A percentile compares a stretch with the other conserved stretches of the same genome.
phyloP scores from a whole-genome alignment of 2,113 vertebrate species.

The Dolichallabes microphthalmus region DNA sequence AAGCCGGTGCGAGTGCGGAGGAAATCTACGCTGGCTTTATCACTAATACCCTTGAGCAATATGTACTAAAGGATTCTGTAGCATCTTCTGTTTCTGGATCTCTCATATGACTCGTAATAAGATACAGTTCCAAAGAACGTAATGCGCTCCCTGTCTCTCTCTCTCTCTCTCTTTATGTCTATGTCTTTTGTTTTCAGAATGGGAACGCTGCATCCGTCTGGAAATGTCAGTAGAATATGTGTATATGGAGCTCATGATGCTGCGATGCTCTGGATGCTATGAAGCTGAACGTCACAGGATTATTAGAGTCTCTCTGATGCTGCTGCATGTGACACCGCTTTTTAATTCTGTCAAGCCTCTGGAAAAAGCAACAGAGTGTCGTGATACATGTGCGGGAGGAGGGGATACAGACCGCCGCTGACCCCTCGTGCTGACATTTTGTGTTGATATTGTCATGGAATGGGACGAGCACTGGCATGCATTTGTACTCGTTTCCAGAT shows the following conservation, averaged over 20 bases:
- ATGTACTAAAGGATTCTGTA: constrained; percentile 69
- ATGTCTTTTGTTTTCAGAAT: constrained; percentile 43
- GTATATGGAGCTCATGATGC: constrained; percentile 51
- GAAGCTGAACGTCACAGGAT: neutral
- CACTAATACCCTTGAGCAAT: constrained; percentile 64
- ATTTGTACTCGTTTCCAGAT: constrained; percentile 61
- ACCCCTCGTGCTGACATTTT: constrained; percentile 67
- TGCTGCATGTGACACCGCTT: neutral
- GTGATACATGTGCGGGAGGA: constrained; percentile 52
- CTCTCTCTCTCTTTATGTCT: too few species aligned
- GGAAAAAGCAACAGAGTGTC: constrained; percentile 8
- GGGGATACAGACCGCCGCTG: constrained; percentile 61
- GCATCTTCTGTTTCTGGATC: constrained; percentile 55
- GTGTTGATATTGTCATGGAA: constrained; percentile 68
- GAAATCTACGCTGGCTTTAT: constrained; percentile 53
- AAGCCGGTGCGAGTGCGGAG: constrained; percentile 43
- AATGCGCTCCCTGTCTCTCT: constrained; percentile 45
- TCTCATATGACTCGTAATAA: constrained; percentile 55
- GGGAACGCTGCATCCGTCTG: constrained; percentile 59
- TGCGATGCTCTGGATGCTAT: neutral
- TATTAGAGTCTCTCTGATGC: neutral
- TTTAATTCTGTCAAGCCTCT: constrained; percentile 5
- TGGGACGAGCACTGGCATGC: constrained; percentile 50
- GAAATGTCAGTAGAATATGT: constrained; percentile 68
- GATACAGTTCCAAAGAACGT: constrained; percentile 70